Evolutionary conservation across 2,113 vertebrate species (phyloP), one percentile per base, ranked within the genome.

Genomic region (Xyrauchen texanus): DNA sequence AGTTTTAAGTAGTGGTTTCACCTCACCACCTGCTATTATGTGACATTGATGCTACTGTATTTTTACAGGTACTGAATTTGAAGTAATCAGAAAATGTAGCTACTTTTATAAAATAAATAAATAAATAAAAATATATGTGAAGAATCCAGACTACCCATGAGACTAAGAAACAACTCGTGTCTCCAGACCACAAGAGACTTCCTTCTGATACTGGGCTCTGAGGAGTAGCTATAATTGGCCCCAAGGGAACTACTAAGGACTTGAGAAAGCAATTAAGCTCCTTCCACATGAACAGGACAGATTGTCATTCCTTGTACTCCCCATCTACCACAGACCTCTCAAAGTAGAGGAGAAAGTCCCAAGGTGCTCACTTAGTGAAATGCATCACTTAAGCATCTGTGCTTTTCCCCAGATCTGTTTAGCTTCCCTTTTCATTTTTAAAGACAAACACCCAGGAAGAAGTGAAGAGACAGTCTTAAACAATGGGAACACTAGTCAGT

Each of bases 221-320:
- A 71, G 66, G 85, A 83, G 79, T 71, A 81, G 62, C 44, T 47
- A 34, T 72, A 74, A 85, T 64, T 76, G 61, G 78, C 84, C 88
- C 87, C 82, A 46, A 0, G 85, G 86, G 87, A 88, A 68, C 66
- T 44, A 76, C 83, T 76, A 74, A 80, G 78, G 83, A 82, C 84
- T 85, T 86, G 73, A 88, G 78, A 68, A 82, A 86, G 82, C 45
- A 45, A 86, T 87, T 85, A 76, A 86, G 83, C 79, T 79, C 42
- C 87, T 82, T 87, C 76, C 82, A 75, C 85, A 83, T 57, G 58
- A 58, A 10, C 67, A 78, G 61, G 68, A 89, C 89, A 91, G 88
- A 89, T 88, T 90, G 87, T 53, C 58, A 46, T 76, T 77, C 44
- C 81, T 68, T 71, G 80, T 80, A 76, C 82, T 87, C 75, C 68